Evolutionary conservation across 2,888 invertebrate species (phyloP), one percentile per base, ranked within the genome.

Genomic region (Odiellus spinosus): DNA sequence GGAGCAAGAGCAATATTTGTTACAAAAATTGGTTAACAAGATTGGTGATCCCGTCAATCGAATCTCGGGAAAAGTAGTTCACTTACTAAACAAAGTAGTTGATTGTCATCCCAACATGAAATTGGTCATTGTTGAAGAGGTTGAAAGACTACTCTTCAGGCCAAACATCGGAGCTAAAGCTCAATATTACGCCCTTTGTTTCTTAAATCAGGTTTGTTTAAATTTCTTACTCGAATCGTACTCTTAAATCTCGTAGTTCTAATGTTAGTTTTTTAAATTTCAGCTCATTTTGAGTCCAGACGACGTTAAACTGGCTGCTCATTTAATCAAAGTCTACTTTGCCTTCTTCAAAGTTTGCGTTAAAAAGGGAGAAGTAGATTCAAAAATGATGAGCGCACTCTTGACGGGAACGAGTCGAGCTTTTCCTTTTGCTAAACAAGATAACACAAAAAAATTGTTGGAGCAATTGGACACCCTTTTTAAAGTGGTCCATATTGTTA

Each of bases 111-210:
- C 88, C 0, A 83, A 84, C 56, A 95, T 95, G 90, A 90, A 91
- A 64, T 69, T 73, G 0, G 80, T 88, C 0, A 82, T 96, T 11
- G 72, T 88, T 3, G 72, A 73, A 15, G 93, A 96, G 64, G 78
- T 93, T 3, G 93, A 96, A 65, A 81, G 83, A 61, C 71, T 98
- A 55, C 64, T 98, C 33, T 93, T 88, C 64, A 72, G 90, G 51
- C 75, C 80, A 1, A 93, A 96, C 62, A 77, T 96, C 44, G 76
- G 82, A 0, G 71, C 76, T 1, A 76, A 81, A 38, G 85, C 93
- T 0, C 93, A 95, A 64, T 91, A 88, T 63, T 95, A 93, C 66
- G 82, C 85, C 0, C 73, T 96, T 3, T 93, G 95, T 62, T 86
- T 90, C 63, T 70, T 98, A 32, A 80, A 84, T 41, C 86, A 88